phyloP scores from a whole-genome alignment of 2,888 invertebrate genomes.

The Noctuana brunneofusca region DNA sequence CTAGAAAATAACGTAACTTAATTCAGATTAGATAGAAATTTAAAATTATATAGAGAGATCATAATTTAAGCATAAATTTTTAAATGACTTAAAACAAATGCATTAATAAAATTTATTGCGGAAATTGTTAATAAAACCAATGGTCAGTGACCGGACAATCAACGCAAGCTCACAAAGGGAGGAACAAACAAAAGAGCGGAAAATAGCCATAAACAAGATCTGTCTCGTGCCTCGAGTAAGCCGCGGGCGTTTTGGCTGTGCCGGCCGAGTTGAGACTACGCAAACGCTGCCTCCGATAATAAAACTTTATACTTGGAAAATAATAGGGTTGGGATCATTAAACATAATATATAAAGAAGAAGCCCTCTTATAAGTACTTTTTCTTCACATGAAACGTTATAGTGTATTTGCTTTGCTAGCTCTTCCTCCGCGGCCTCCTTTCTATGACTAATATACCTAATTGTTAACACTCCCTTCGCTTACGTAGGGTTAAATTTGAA shows the following conservation, averaged over 20 bases:
- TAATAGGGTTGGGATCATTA: neutral
- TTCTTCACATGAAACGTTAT: too few relatives aligned
- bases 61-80: too few relatives aligned
- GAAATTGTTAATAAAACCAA: neutral
- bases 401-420: too few relatives aligned
- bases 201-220: conserved; percentile 40
- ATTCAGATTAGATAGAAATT: too few relatives aligned
- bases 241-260: neutral
- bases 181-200: conserved; percentile 41
- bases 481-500: too few relatives aligned
- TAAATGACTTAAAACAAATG: too few relatives aligned
- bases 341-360: neutral
- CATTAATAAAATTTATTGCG: neutral
- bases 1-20: too few relatives aligned
- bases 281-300: neutral
- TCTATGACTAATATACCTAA: too few relatives aligned
- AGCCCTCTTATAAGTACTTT: too few relatives aligned
- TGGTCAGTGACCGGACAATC: conserved; percentile 30
- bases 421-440: too few relatives aligned
- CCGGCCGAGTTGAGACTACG: neutral
- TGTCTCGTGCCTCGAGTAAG: conserved; percentile 25
- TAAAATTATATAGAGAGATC: too few relatives aligned
- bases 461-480: too few relatives aligned
- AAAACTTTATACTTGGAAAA: neutral
- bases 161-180: conserved; percentile 36